Percentiles rank a stretch among this genome's conserved stretches.
These are phyloP conservation scores for Xestia c-nigrum DNA, from an alignment of 2,888 invertebrate genomes.

Conservation along the genomic window DNA sequence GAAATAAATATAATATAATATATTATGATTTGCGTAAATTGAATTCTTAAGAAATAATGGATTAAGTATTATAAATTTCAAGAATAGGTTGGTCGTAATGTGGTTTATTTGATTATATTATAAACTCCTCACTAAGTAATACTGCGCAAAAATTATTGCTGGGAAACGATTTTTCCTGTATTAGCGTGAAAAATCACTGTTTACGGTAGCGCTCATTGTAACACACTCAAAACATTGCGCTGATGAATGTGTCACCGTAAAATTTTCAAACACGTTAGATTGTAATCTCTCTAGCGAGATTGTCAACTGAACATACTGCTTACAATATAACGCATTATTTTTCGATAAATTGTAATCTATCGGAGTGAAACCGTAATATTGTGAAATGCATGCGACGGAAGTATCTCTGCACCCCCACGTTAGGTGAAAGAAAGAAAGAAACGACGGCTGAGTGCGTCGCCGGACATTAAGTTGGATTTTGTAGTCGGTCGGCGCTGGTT, in stretches of 20 bases:
- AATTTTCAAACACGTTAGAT: too few relatives aligned
- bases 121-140: not conserved
- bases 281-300: too few relatives aligned
- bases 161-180: not conserved
- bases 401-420: too few relatives aligned
- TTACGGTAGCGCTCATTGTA: not conserved
- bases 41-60: not conserved
- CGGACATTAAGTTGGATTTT: not conserved
- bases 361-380: too few relatives aligned
- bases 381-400: too few relatives aligned
- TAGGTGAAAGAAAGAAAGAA: too few relatives aligned
- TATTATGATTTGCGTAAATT: constrained; percentile 1
- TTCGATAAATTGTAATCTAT: too few relatives aligned
- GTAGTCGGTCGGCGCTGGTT: not conserved
- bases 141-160: not conserved
- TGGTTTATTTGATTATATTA: not conserved
- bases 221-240: not conserved
- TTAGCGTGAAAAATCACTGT: not conserved
- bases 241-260: not conserved
- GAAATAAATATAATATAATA: constrained; percentile 6
- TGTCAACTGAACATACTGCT: too few relatives aligned
- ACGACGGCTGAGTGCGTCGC: not conserved
- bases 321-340: too few relatives aligned
- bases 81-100: not conserved
- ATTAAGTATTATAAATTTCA: not conserved